Percentiles rank a stretch among this genome's conserved stretches.
phyloP scores from a whole-genome alignment of 1,140 invertebrate species.

The Drosophila erecta region DNA sequence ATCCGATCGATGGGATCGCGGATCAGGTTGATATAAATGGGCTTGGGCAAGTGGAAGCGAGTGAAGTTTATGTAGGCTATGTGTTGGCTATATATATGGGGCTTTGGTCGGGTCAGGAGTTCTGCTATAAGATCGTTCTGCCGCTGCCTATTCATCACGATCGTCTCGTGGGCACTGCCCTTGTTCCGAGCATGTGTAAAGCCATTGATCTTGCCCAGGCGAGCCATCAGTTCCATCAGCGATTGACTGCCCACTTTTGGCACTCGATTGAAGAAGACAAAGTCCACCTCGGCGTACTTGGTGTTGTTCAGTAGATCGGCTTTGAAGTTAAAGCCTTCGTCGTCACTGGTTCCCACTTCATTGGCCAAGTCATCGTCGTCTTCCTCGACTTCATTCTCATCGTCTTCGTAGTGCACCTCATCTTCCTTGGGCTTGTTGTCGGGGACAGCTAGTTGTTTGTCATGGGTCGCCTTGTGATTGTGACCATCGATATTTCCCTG shows the following conservation, averaged over 20 bases:
- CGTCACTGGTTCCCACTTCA: constrained; percentile 7
- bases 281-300: constrained; percentile 88
- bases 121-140: constrained; percentile 87
- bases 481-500: constrained; percentile 21
- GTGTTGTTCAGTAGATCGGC: constrained; percentile 90
- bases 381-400: constrained; percentile 15
- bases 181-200: constrained; percentile 93
- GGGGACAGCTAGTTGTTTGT: constrained; percentile 57
- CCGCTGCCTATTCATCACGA: constrained; percentile 90
- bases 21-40: constrained; percentile 95
- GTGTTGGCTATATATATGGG: constrained; percentile 85
- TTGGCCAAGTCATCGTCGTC: constrained; percentile 18
- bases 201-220: constrained; percentile 90
- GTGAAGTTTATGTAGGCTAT: constrained; percentile 80
- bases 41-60: constrained; percentile 91
- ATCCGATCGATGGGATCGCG: constrained; percentile 95
- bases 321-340: constrained; percentile 36
- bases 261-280: constrained; percentile 95
- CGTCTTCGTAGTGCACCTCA: constrained; percentile 5
- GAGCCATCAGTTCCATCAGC: constrained; percentile 92
- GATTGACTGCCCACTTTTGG: constrained; percentile 95
- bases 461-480: constrained; percentile 42
- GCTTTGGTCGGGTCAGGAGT: constrained; percentile 85
- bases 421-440: constrained; percentile 11
- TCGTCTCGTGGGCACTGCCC: constrained; percentile 93